Percentiles rank a stretch among this genome's conserved stretches.
These are phyloP conservation scores for Saimiri boliviensis DNA, from an alignment of 2,113 vertebrate species.

Conservation along the genomic window DNA sequence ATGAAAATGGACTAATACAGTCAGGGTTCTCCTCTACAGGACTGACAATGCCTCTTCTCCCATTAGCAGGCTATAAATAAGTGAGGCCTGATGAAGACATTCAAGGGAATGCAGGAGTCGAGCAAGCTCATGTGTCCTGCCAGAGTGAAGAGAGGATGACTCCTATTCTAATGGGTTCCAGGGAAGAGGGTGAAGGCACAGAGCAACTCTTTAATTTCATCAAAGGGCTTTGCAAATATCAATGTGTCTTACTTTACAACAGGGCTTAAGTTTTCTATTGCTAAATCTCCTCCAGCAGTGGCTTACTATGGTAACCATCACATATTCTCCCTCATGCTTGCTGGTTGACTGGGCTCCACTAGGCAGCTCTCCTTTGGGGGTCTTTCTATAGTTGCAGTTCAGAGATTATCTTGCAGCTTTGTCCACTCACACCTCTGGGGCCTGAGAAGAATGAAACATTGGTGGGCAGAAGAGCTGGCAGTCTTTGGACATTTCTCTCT, in stretches of 20 bases:
- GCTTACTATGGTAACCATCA: neutral
- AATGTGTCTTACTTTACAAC: neutral
- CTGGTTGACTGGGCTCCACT: neutral
- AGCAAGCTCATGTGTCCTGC: neutral
- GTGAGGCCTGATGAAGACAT: neutral
- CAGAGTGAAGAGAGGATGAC: neutral
- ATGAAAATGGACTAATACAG: too few species aligned
- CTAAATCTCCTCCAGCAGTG: neutral
- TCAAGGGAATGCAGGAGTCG: neutral
- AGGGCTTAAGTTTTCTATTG: neutral
- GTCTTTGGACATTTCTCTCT: neutral
- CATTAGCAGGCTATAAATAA: neutral
- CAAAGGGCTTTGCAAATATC: neutral
- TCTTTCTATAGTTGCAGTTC: too few species aligned
- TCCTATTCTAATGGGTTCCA: neutral
- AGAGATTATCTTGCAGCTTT: neutral
- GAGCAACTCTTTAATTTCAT: neutral
- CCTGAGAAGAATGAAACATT: neutral
- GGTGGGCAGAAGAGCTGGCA: neutral
- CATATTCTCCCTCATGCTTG: fast-evolving
- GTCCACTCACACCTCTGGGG: neutral
- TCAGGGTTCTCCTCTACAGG: neutral
- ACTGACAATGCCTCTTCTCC: neutral
- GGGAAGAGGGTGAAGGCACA: neutral
- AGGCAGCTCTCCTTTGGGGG: neutral